Conservation (phyloP, 2,888 invertebrate genomes). For the Drosophila robusta region DNA sequence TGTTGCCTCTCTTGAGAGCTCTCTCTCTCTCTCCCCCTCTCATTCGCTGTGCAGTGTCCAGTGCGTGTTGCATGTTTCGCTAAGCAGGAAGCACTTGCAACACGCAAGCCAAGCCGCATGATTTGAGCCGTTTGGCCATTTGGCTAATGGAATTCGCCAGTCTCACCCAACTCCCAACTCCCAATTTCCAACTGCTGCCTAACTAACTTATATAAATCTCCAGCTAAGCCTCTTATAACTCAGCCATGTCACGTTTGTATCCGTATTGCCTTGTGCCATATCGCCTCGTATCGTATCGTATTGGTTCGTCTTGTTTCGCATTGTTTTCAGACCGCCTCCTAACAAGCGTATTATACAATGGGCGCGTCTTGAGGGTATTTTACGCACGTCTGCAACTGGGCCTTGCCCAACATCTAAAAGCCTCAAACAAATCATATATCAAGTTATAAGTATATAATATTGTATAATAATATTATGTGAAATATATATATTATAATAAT, state of each 20-base stretch:
- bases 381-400: constrained; percentile 32
- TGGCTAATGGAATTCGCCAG: constrained; percentile 70
- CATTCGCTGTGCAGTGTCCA: constrained; percentile 36
- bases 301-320: constrained; percentile 12
- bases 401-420: constrained; percentile 42
- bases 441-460: neutral
- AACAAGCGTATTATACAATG: constrained; percentile 42
- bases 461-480: neutral
- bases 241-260: constrained; percentile 61
- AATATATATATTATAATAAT: neutral
- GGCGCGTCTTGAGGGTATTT: constrained; percentile 37
- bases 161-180: constrained; percentile 16
- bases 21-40: neutral
- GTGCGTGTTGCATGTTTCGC: constrained; percentile 65
- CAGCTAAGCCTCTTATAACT: constrained; percentile 48
- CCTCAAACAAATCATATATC: constrained; percentile 3
- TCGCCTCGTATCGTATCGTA: constrained; percentile 16
- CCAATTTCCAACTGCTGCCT: constrained; percentile 8
- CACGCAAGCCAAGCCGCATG: constrained; percentile 65
- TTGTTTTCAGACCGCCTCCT: constrained; percentile 22
- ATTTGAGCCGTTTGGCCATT: constrained; percentile 62
- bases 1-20: neutral
- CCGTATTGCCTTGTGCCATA: constrained; percentile 14
- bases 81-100: constrained; percentile 77
- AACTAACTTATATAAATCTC: constrained; percentile 65